Evolutionary conservation across 2,888 invertebrate genomes (phyloP).

Genomic region (Scrobipalpa atriplicella): DNA sequence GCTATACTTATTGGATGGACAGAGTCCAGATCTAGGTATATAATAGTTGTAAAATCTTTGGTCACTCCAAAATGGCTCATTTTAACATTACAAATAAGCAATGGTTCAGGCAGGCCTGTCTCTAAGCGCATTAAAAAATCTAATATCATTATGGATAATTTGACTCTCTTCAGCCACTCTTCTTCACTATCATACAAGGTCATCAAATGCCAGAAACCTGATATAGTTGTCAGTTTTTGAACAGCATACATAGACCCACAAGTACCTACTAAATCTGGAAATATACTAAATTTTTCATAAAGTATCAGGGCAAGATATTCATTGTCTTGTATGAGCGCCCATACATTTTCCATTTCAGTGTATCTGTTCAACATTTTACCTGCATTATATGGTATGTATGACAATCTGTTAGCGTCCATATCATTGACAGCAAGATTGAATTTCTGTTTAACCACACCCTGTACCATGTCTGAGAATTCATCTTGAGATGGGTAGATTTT

Average conservation of each 20-base stretch:
- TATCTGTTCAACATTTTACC: conserved; percentile 53
- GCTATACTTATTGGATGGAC: conserved; percentile 82
- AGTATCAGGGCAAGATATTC: conserved; percentile 85
- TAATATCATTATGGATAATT: conserved; percentile 83
- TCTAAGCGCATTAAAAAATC: conserved; percentile 84
- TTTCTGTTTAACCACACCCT: conserved; percentile 74
- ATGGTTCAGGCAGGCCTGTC: conserved; percentile 80
- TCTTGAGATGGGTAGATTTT: conserved; percentile 70
- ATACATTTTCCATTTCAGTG: conserved; percentile 84
- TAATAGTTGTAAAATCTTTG: conserved; percentile 74
- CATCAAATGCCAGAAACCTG: conserved; percentile 76
- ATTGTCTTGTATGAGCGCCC: conserved; percentile 85
- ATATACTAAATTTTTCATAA: conserved; percentile 83
- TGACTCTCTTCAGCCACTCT: conserved; percentile 82
- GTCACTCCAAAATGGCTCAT: conserved; percentile 85
- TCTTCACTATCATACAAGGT: conserved; percentile 76
- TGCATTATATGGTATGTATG: conserved; percentile 68
- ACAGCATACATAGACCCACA: conserved; percentile 87
- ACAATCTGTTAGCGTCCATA: conserved; percentile 72
- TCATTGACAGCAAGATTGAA: conserved; percentile 79
- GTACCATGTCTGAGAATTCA: conserved; percentile 77
- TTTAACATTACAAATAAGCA: conserved; percentile 87
- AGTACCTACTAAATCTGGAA: conserved; percentile 85
- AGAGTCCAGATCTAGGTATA: conserved; percentile 85
- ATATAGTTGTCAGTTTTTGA: conserved; percentile 83